Conservation (phyloP, 2,797 vertebrate species). For the Anomalospiza imberbis region DNA sequence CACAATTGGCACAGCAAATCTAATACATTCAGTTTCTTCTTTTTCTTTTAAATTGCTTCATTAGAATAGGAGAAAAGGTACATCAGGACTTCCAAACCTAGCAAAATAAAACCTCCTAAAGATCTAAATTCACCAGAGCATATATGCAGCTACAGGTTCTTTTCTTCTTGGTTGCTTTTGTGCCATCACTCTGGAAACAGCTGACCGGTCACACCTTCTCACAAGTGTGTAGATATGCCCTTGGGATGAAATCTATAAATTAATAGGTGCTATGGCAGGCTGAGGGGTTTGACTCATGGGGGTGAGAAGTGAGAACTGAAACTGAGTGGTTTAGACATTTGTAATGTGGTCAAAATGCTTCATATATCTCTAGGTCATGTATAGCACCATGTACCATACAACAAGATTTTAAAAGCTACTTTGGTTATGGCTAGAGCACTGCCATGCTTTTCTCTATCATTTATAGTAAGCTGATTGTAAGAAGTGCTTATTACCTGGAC, state of each 20-base stretch:
- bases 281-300: neutral
- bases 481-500: neutral
- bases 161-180: neutral
- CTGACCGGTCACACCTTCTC: neutral
- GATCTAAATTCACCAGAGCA: neutral
- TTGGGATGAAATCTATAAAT: slow-evolving; percentile 17
- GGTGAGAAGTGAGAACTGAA: slow-evolving; percentile 40
- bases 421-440: neutral
- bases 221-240: neutral
- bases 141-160: slow-evolving; percentile 1
- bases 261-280: neutral
- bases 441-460: neutral
- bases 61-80: neutral
- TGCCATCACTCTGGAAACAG: slow-evolving; percentile 30
- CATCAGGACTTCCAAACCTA: neutral
- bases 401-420: neutral
- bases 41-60: neutral
- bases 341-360: neutral
- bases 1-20: neutral
- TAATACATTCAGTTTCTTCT: neutral
- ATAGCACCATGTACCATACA: neutral
- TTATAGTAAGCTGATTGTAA: neutral
- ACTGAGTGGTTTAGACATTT: neutral
- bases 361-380: neutral
- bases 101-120: neutral